Evolutionary conservation across 2,113 vertebrate genomes (phyloP).

Genomic region (Otolemur garnettii): DNA sequence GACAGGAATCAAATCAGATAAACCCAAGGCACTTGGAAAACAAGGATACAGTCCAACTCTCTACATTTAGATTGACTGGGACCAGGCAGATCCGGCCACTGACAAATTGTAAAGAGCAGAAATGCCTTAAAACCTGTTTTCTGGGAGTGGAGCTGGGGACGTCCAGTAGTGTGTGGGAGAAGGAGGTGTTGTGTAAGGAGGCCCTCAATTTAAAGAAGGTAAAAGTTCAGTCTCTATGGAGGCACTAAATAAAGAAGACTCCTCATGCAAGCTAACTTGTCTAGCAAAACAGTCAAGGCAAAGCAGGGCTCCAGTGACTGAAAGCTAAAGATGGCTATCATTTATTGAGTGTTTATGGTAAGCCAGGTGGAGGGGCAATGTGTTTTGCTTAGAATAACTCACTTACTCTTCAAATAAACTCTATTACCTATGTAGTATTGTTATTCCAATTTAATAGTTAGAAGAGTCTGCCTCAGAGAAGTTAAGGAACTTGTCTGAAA

Average conservation of each 20-base stretch:
- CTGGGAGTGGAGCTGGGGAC: not conserved
- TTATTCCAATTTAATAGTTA: slow-evolving; percentile 14
- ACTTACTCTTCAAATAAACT: slow-evolving; percentile 55
- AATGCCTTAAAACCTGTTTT: slow-evolving; percentile 51
- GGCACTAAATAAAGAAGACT: slow-evolving; percentile 35
- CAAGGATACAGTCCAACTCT: not conserved
- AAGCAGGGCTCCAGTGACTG: slow-evolving; percentile 12
- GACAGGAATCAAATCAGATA: slow-evolving; percentile 64
- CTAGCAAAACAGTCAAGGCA: slow-evolving; percentile 60
- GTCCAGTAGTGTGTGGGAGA: not conserved
- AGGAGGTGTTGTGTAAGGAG: not conserved
- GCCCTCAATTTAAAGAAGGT: slow-evolving; percentile 16
- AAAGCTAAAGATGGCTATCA: not conserved
- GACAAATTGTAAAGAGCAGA: slow-evolving; percentile 41
- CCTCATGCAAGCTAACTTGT: slow-evolving; percentile 43
- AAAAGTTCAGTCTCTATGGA: slow-evolving; percentile 52
- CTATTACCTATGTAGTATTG: slow-evolving; percentile 43
- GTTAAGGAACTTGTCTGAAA: slow-evolving; percentile 60
- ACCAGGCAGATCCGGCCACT: not conserved
- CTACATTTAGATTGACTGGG: slow-evolving; percentile 40
- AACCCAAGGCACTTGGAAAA: not conserved
- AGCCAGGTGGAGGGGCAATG: not conserved
- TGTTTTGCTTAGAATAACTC: slow-evolving; percentile 11
- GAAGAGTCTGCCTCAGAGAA: slow-evolving; percentile 8
- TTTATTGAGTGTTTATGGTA: slow-evolving; percentile 54